Conservation (phyloP, 2,113 vertebrate genomes). For the Seriola quinqueradiata region DNA sequence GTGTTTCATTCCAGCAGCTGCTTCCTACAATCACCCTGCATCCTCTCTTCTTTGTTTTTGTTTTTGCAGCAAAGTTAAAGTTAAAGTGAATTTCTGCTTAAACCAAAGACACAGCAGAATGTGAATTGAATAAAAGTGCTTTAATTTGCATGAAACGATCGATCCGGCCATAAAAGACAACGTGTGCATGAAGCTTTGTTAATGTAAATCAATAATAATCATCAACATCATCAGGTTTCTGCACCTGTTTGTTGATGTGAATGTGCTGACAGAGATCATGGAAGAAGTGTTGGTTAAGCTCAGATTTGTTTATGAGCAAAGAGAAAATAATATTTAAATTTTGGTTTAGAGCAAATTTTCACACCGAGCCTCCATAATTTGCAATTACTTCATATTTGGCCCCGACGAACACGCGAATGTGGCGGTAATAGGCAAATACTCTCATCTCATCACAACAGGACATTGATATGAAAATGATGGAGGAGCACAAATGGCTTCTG, state of each 20-base stretch:
- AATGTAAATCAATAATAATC: background rate
- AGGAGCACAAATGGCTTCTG: slow-evolving; percentile 11
- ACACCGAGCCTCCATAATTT: slow-evolving; percentile 18
- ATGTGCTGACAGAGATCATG: background rate
- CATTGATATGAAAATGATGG: slow-evolving; percentile 50
- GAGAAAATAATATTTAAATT: slow-evolving; percentile 25
- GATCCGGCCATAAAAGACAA: background rate
- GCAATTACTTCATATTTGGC: slow-evolving; percentile 26
- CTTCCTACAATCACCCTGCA: slow-evolving; percentile 30
- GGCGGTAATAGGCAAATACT: slow-evolving; percentile 28
- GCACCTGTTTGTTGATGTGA: background rate
- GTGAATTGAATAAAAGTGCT: background rate
- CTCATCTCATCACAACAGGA: slow-evolving; percentile 9
- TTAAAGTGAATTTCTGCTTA: background rate
- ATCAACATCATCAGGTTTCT: too few relatives aligned
- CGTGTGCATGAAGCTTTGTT: slow-evolving; percentile 5
- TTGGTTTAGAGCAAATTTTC: slow-evolving; percentile 3
- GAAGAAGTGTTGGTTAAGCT: background rate
- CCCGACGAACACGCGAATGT: background rate
- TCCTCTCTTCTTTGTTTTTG: background rate
- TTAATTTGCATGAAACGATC: slow-evolving; percentile 1
- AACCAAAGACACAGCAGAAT: background rate
- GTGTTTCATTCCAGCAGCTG: slow-evolving; percentile 24
- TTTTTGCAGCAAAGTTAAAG: slow-evolving; percentile 28
- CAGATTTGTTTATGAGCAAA: background rate